Evolutionary conservation across 2,888 invertebrate species (phyloP).

Genomic region (Ypsolopha scabrella): DNA sequence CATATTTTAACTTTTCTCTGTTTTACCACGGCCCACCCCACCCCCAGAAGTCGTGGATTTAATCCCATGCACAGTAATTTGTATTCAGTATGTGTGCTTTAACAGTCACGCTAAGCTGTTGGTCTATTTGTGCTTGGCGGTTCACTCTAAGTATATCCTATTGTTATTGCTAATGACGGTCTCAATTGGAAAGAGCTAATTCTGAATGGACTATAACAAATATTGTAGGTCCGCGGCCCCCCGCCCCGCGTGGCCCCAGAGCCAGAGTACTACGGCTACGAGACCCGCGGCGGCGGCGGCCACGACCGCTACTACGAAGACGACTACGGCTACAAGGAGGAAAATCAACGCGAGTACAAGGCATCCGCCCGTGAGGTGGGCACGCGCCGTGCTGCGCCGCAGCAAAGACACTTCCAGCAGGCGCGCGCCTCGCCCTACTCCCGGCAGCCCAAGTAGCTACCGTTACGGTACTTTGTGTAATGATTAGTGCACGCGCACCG

Average conservation of each 20-base stretch:
- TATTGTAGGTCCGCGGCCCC: slow-evolving; percentile 31
- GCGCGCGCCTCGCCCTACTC: slow-evolving; percentile 43
- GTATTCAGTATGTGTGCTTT: too few species aligned
- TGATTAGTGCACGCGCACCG: slow-evolving; percentile 3
- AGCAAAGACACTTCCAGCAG: slow-evolving; percentile 18
- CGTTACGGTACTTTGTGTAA: slow-evolving; percentile 14
- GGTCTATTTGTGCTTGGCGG: too few species aligned
- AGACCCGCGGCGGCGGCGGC: slow-evolving; percentile 29
- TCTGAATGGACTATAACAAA: too few species aligned
- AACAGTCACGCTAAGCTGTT: too few species aligned
- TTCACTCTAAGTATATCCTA: too few species aligned
- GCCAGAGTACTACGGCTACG: slow-evolving; percentile 78
- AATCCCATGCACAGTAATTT: too few species aligned
- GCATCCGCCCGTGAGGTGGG: slow-evolving; percentile 44
- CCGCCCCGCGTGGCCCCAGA: slow-evolving; percentile 72
- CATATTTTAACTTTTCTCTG: too few species aligned
- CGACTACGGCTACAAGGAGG: slow-evolving; percentile 41
- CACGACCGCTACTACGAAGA: slow-evolving; percentile 56
- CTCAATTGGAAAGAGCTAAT: too few species aligned
- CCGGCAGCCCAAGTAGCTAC: slow-evolving; percentile 47
- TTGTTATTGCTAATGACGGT: too few species aligned
- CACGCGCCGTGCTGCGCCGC: slow-evolving; percentile 30
- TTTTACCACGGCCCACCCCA: too few species aligned
- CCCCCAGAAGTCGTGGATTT: too few species aligned
- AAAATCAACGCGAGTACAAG: slow-evolving; percentile 40